Evolutionary conservation across 1,140 invertebrate species (phyloP).

Genomic region (Bombus cullumanus): DNA sequence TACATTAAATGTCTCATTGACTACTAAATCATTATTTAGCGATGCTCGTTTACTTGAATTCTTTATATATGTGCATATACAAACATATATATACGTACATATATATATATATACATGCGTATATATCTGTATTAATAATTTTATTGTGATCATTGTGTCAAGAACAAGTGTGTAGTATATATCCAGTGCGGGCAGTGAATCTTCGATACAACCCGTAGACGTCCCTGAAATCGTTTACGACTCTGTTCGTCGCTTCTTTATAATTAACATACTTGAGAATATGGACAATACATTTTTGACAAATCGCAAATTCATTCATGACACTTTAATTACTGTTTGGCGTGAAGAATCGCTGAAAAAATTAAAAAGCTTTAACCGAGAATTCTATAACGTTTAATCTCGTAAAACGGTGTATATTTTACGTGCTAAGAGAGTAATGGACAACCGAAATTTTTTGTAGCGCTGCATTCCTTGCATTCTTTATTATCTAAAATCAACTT

Average conservation of each 20-base stretch:
- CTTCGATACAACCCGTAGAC: slow-evolving; percentile 6
- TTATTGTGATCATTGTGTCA: slow-evolving; percentile 44
- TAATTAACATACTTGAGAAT: not conserved
- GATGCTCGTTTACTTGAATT: slow-evolving; percentile 41
- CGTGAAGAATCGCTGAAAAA: not conserved
- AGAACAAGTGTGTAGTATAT: not conserved
- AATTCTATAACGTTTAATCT: not conserved
- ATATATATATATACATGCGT: slow-evolving; percentile 6
- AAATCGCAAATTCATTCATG: not conserved
- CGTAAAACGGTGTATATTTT: not conserved
- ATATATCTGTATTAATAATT: slow-evolving; percentile 49
- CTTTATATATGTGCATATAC: slow-evolving; percentile 22
- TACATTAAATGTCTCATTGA: no score
- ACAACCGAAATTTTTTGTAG: not conserved
- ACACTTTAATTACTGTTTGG: not conserved
- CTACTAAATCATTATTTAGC: not conserved
- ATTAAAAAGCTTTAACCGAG: not conserved
- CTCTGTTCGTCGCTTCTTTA: not conserved
- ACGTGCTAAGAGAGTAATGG: not conserved
- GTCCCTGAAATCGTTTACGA: slow-evolving; percentile 5
- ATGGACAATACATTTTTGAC: slow-evolving; percentile 29
- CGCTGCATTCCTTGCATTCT: not conserved
- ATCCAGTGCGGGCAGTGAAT: slow-evolving; percentile 49
- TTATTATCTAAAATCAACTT: not conserved
- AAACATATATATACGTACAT: slow-evolving; percentile 3